Percentiles rank a stretch among this genome's conserved stretches.
Evolutionary conservation across 2,797 vertebrate genomes (phyloP).

Genomic region (Danio albolineatus): DNA sequence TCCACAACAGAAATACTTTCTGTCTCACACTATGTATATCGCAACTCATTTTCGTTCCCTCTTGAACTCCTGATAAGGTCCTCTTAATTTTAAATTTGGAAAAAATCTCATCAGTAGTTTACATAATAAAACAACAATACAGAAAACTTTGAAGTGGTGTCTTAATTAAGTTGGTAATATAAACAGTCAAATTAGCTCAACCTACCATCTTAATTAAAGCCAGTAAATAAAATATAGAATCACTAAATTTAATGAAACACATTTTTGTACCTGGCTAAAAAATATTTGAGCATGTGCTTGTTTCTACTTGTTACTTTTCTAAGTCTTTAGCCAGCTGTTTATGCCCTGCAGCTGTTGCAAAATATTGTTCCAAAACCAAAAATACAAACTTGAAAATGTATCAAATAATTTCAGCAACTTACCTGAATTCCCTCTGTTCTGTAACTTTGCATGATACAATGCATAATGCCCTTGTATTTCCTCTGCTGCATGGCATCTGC

Average conservation of each 20-base stretch:
- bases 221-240: background rate
- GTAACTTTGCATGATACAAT: conserved; percentile 94
- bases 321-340: background rate
- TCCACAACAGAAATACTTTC: too few relatives aligned
- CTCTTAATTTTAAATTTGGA: too few relatives aligned
- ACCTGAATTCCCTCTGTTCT: conserved; percentile 90
- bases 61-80: too few relatives aligned
- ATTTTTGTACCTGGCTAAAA: background rate
- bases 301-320: background rate
- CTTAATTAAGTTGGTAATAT: too few relatives aligned
- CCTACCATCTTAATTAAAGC: background rate
- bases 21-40: too few relatives aligned
- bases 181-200: too few relatives aligned
- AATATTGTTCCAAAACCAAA: background rate
- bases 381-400: too few relatives aligned
- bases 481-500: conserved; percentile 88
- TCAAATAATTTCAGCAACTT: conserved; percentile 63
- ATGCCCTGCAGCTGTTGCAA: background rate
- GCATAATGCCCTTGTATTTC: conserved; percentile 89
- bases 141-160: too few relatives aligned
- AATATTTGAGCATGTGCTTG: background rate
- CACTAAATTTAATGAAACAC: background rate
- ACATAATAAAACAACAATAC: too few relatives aligned
- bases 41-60: too few relatives aligned
- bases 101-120: too few relatives aligned